Evolutionary conservation across 2,888 invertebrate genomes (phyloP).

Genomic region (Lasius fuliginosus): DNA sequence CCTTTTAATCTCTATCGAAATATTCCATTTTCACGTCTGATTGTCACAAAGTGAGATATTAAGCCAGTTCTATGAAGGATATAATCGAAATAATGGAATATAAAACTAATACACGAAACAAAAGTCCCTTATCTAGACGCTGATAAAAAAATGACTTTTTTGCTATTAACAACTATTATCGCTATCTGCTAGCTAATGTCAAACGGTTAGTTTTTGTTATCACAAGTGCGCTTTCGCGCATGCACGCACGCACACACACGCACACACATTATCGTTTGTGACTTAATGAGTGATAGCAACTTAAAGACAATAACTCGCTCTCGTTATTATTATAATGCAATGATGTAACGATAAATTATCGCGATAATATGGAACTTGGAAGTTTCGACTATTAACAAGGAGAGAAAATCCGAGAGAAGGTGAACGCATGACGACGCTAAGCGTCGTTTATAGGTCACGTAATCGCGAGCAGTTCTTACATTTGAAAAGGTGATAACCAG

Average conservation of each 20-base stretch:
- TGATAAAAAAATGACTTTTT: conserved; percentile 46
- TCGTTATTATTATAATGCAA: conserved; percentile 67
- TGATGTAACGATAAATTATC: conserved; percentile 69
- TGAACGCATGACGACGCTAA: conserved; percentile 28
- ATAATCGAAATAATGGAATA: background rate
- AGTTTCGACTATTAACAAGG: conserved; percentile 56
- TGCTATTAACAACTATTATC: conserved; percentile 47
- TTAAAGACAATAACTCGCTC: conserved; percentile 62
- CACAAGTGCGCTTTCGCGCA: conserved; percentile 19
- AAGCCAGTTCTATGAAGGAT: background rate
- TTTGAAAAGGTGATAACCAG: conserved; percentile 54
- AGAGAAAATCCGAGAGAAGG: background rate
- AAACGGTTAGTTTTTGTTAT: conserved; percentile 46
- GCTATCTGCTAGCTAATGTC: conserved; percentile 42
- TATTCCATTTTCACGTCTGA: background rate
- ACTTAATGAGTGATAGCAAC: conserved; percentile 64
- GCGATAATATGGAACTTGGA: conserved; percentile 7
- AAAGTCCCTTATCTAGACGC: conserved; percentile 25
- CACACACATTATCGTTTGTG: conserved; percentile 57
- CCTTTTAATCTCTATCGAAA: conserved; percentile 1
- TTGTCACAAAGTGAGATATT: background rate
- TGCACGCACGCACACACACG: background rate
- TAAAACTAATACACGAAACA: conserved; percentile 20
- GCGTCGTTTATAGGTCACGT: conserved; percentile 66
- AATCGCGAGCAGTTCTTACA: conserved; percentile 66